Conservation (phyloP, 2,113 vertebrate species). For the Spilogale gracilis region DNA sequence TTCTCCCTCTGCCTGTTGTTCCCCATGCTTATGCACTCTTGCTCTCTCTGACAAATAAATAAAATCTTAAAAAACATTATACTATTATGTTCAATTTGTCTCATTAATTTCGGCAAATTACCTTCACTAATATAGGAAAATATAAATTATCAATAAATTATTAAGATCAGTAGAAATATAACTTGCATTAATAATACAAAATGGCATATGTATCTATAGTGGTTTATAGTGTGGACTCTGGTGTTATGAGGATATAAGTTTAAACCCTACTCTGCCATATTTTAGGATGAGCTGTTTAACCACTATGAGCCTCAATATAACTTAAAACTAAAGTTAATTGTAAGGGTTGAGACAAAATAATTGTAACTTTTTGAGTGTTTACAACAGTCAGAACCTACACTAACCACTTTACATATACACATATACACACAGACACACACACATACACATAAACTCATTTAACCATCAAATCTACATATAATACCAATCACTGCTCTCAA, state of each 20-base stretch:
- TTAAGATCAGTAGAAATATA: background rate
- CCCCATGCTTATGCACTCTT: background rate
- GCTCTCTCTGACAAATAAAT: background rate
- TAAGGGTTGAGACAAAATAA: background rate
- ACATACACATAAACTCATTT: background rate
- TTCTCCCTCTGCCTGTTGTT: background rate
- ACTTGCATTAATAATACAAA: background rate
- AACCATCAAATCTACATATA: background rate
- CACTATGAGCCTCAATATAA: background rate
- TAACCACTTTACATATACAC: background rate
- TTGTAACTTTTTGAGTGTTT: background rate
- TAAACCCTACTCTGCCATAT: background rate
- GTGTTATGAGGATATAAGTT: background rate
- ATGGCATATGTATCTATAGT: background rate
- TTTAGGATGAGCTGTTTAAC: constrained; percentile 27
- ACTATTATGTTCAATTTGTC: constrained; percentile 5
- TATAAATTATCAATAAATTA: constrained; percentile 39
- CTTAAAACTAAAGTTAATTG: background rate
- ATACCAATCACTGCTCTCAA: background rate
- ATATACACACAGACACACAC: background rate
- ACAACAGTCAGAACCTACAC: background rate
- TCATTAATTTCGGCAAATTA: constrained; percentile 35
- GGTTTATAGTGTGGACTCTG: background rate
- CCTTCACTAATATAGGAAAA: constrained; percentile 9
- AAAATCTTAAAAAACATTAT: background rate